These are phyloP conservation scores for Sebastiscus tertius DNA, from an alignment of 2,797 vertebrate species.

Conservation along the genomic window DNA sequence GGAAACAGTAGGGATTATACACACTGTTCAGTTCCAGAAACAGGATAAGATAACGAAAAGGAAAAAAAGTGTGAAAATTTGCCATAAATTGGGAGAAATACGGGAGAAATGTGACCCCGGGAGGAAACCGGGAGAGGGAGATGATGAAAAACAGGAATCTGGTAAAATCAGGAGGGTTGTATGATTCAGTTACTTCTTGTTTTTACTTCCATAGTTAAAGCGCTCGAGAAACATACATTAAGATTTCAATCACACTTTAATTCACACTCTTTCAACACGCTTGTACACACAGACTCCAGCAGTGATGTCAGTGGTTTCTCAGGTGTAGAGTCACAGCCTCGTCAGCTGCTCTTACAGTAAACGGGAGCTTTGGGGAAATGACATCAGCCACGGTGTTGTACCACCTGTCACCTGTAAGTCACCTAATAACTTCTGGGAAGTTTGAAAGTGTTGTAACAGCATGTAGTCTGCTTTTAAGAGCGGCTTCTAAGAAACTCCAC, in stretches of 20 bases:
- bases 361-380: slow-evolving; percentile 1
- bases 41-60: no score
- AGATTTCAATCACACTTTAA: not conserved
- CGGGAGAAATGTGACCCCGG: no score
- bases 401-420: slow-evolving; percentile 10
- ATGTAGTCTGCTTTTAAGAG: not conserved
- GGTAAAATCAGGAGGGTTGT: no score
- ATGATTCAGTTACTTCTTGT: not conserved
- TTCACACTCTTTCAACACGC: not conserved
- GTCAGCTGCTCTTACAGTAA: slow-evolving; percentile 25
- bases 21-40: no score
- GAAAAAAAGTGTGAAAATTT: no score
- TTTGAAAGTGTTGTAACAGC: not conserved
- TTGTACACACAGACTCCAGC: no score
- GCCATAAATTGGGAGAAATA: no score
- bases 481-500: not conserved
- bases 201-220: not conserved
- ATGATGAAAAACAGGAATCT: no score
- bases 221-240: not conserved
- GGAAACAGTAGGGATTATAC: no score
- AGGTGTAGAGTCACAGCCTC: slow-evolving; percentile 22
- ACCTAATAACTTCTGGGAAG: not conserved
- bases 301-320: slow-evolving; percentile 7
- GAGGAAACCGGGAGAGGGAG: no score
- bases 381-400: not conserved